These are phyloP conservation scores for Merops nubicus DNA, from an alignment of 2,113 vertebrate genomes.

Conservation along the genomic window DNA sequence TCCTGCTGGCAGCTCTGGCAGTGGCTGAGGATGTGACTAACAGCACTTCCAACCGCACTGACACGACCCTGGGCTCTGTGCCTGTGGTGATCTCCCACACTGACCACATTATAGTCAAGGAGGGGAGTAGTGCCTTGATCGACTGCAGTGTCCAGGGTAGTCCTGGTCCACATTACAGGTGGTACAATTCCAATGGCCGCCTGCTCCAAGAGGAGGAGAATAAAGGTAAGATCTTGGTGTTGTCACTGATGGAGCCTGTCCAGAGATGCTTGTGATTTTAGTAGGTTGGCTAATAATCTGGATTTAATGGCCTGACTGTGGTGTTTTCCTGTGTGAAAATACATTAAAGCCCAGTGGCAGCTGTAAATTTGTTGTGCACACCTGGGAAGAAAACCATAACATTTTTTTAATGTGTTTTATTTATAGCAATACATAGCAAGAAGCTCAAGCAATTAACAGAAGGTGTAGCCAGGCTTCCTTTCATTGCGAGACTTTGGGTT, in stretches of 20 bases:
- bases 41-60: constrained; percentile 74
- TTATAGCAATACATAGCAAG: background rate
- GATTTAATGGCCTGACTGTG: background rate
- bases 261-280: background rate
- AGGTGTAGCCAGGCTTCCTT: background rate
- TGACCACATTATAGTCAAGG: constrained; percentile 91
- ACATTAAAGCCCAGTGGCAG: background rate
- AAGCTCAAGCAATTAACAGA: background rate
- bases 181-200: constrained; percentile 91
- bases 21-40: constrained; percentile 71
- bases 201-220: constrained; percentile 78
- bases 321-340: background rate
- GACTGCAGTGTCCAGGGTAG: constrained; percentile 91
- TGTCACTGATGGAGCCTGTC: background rate
- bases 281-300: background rate
- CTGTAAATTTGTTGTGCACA: background rate
- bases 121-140: constrained; percentile 91
- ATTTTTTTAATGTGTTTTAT: background rate
- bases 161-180: constrained; percentile 85
- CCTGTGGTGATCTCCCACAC: constrained; percentile 79
- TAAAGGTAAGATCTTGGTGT: constrained; percentile 64
- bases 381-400: background rate
- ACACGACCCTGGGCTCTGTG: constrained; percentile 68
- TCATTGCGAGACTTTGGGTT: background rate
- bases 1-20: constrained; percentile 68